A percentile compares a stretch with the other conserved stretches of the same genome.
phyloP scores from a whole-genome alignment of 1,140 invertebrate species.

The Cydia fagiglandana region DNA sequence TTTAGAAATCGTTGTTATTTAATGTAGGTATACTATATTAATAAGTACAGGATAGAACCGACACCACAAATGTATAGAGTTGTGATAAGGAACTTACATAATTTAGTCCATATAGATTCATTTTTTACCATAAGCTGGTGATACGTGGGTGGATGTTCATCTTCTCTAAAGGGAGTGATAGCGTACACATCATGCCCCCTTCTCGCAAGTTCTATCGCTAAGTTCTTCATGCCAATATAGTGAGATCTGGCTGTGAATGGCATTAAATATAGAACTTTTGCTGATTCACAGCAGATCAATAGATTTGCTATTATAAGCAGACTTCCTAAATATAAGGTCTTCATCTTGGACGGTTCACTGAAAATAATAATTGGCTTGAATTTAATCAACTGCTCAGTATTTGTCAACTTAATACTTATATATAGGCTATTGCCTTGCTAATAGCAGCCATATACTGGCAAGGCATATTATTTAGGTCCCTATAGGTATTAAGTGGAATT shows the following conservation, averaged over 20 bases:
- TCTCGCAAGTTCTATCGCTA: conserved; percentile 61
- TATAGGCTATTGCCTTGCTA: too few relatives aligned
- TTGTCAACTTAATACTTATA: too few relatives aligned
- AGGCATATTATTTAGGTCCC: too few relatives aligned
- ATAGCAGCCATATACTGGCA: too few relatives aligned
- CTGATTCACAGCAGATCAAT: conserved; percentile 23
- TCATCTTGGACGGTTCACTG: conserved; percentile 14
- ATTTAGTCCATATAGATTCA: not conserved
- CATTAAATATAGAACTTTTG: conserved; percentile 52
- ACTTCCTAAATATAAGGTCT: not conserved
- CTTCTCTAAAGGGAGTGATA: conserved; percentile 52
- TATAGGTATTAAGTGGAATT: too few relatives aligned
- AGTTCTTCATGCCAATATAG: conserved; percentile 56
- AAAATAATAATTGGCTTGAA: not conserved
- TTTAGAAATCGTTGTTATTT: too few relatives aligned
- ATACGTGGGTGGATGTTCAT: conserved; percentile 40
- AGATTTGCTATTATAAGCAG: not conserved
- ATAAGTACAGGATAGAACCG: too few relatives aligned
- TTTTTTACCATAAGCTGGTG: conserved; percentile 41
- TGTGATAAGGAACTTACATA: conserved; percentile 4
- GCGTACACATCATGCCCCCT: conserved; percentile 75
- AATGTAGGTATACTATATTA: too few relatives aligned
- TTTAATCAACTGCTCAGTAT: too few relatives aligned
- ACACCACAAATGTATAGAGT: not conserved
- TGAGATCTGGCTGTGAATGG: conserved; percentile 64